phyloP scores from a whole-genome alignment of 2,888 invertebrate species.

The Pantelozetes paolii region DNA sequence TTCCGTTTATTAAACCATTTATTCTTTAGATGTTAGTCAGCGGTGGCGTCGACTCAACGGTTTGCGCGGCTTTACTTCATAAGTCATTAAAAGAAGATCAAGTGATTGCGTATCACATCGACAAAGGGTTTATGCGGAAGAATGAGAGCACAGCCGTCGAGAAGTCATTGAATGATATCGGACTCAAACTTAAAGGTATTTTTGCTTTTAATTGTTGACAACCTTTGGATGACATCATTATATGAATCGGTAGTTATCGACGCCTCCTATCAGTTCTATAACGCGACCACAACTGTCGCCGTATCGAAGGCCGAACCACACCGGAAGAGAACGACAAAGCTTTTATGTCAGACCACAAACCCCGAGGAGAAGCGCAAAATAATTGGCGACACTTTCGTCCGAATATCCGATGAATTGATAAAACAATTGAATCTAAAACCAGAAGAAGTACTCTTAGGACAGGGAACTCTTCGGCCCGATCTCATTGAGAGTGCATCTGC shows the following conservation, averaged over 20 bases:
- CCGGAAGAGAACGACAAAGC: constrained; percentile 67
- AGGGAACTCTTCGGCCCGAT: constrained; percentile 95
- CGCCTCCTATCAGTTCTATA: constrained; percentile 58
- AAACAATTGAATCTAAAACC: constrained; percentile 79
- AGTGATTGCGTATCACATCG: constrained; percentile 92
- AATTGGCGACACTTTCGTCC: constrained; percentile 89
- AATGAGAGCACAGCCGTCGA: constrained; percentile 86
- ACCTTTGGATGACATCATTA: constrained; percentile 3
- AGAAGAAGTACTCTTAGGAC: constrained; percentile 86
- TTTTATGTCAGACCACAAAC: constrained; percentile 76
- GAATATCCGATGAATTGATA: constrained; percentile 82
- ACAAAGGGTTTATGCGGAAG: constrained; percentile 98
- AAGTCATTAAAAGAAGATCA: constrained; percentile 72
- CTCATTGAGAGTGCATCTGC: constrained; percentile 94
- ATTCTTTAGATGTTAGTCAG: constrained; percentile 63
- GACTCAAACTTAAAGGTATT: constrained; percentile 68
- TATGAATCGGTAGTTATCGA: constrained; percentile 54
- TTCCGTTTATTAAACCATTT: not conserved
- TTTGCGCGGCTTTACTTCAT: constrained; percentile 90
- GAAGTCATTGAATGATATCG: constrained; percentile 72
- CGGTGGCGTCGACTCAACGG: constrained; percentile 99
- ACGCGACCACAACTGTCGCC: constrained; percentile 73
- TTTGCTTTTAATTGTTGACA: too few relatives aligned
- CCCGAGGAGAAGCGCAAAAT: constrained; percentile 98
- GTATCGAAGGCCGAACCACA: constrained; percentile 58